Percentiles rank a stretch among this genome's conserved stretches.
These are phyloP conservation scores for Meriones psammophilus DNA, from an alignment of 2,797 vertebrate species.

Conservation along the genomic window DNA sequence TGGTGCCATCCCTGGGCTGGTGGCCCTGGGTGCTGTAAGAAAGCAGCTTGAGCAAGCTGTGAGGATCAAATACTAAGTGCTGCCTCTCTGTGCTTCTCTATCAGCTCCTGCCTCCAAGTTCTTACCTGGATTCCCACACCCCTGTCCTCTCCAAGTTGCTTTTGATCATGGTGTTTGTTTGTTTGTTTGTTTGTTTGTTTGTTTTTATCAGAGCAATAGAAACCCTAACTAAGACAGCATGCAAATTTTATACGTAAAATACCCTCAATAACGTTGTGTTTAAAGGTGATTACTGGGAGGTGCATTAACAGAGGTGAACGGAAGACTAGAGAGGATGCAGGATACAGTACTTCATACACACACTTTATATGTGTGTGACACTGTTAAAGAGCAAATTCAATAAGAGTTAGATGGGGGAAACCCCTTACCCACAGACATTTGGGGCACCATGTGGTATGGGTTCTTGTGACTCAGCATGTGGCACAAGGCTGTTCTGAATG, in stretches of 20 bases:
- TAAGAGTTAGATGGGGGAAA: not conserved
- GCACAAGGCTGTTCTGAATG: not conserved
- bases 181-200: no score
- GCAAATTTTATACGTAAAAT: not conserved
- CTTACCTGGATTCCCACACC: not conserved
- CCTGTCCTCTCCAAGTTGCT: not conserved
- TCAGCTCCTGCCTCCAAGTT: not conserved
- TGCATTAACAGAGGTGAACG: not conserved
- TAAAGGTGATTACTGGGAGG: not conserved
- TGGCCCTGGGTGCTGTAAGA: not conserved
- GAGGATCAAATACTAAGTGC: not conserved
- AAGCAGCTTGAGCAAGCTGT: not conserved
- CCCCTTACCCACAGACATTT: not conserved
- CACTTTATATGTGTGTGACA: not conserved
- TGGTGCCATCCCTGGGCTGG: not conserved
- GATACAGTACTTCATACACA: not conserved
- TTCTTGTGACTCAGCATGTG: not conserved
- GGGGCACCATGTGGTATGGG: not conserved
- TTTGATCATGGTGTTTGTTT: not conserved
- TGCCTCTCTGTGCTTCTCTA: not conserved
- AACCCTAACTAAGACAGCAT: not conserved
- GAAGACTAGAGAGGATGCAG: not conserved
- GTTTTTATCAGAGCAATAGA: not conserved
- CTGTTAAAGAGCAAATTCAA: not conserved
- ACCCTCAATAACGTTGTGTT: not conserved